Base-by-base conservation (phyloP, 2,113 vertebrate species). In the Toxotes jaculatrix region DNA sequence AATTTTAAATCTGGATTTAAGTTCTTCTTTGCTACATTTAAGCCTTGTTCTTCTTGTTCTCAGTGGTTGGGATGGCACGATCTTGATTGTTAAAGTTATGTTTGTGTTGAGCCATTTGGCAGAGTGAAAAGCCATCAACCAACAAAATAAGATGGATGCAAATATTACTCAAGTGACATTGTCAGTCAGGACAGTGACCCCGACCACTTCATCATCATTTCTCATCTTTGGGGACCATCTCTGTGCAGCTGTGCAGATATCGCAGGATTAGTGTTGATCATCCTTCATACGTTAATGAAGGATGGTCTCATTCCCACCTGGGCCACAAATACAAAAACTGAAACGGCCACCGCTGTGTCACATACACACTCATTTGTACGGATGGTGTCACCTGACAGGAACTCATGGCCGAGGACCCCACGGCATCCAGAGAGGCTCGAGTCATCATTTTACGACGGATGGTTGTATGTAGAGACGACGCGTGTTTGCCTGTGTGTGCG, bases 401-500 rank as follows among this genome's bases (percentile, higher is more conserved):
- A 90, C 95, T 98, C 95, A 95, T 92, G 88, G 95, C 96, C 89
- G 97, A 97, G 88, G 97, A 98, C 85, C 97, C 97, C 92, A 96
- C 95, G 94, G 97, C 97, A 92, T 98, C 96, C 95, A 94, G 96
- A 36, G 96, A 95, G 84, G 96, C 96, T 92, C 97, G 97, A 96
- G 97, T 98, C 96, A 95, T 95, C 94, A 96, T 99, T 92, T 98
- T 98, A 95, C 97, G 95, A 83, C 94, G 97, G 95, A 97, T 97
- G 95, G 97, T 99, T 98, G 98, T 99, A 99, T 97, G 98, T 99
- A 98, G 96, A 91, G 85, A 87, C 77, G 0, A 86, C 32, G 87
- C 74, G 86, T 87, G 87, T 80, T 51, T 51, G 10, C 55, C 47
- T 79, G 83, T 59, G 12, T 32, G 43, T 70, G 56, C 21, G 64